Evolutionary conservation across 2,888 invertebrate species (phyloP).

Genomic region (Gari tellinella): DNA sequence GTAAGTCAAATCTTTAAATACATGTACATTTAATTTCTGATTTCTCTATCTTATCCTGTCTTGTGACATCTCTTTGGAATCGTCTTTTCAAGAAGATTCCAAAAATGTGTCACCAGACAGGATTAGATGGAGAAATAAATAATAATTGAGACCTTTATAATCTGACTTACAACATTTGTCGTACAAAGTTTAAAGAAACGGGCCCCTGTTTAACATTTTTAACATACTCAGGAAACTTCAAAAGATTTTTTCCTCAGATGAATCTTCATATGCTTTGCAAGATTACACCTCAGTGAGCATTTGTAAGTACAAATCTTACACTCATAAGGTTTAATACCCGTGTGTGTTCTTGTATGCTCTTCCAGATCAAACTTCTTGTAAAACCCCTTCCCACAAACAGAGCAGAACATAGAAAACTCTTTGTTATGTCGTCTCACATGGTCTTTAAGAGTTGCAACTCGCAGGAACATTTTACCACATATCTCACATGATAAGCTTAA

Average conservation of each 20-base stretch:
- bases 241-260: conserved; percentile 6
- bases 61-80: no score
- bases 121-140: no score
- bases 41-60: no score
- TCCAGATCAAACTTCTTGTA: conserved; percentile 36
- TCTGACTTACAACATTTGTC: no score
- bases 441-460: conserved; percentile 40
- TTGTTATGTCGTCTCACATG: conserved; percentile 52
- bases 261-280: conserved; percentile 45
- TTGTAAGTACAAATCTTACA: conserved; percentile 45
- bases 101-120: no score
- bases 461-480: conserved; percentile 45
- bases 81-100: no score
- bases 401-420: conserved; percentile 39
- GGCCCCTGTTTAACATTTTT: no score
- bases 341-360: conserved; percentile 45
- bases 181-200: no score
- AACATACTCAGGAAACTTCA: no score
- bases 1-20: no score
- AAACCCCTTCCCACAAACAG: conserved; percentile 46
- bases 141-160: no score
- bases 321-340: conserved; percentile 45
- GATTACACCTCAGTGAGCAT: conserved; percentile 48
- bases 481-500: conserved; percentile 46
- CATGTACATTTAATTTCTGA: no score